These are phyloP conservation scores for Prinia subflava DNA, from an alignment of 2,113 vertebrate genomes.

Conservation along the genomic window DNA sequence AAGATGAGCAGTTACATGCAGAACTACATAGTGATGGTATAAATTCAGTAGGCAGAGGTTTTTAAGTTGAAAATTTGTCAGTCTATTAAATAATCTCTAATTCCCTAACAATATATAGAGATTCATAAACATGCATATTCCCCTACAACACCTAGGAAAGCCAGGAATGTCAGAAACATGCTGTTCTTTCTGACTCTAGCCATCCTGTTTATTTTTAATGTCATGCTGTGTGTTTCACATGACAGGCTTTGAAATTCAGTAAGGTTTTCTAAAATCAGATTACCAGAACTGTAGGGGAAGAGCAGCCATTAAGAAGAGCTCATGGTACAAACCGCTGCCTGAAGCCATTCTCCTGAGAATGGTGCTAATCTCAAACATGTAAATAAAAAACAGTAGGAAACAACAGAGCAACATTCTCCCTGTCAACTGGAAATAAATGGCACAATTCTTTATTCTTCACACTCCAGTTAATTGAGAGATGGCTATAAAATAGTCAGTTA, in stretches of 20 bases:
- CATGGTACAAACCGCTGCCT: background rate
- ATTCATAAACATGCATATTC: background rate
- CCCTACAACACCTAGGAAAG: background rate
- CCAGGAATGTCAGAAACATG: background rate
- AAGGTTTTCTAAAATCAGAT: background rate
- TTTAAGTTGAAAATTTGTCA: background rate
- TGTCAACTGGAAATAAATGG: background rate
- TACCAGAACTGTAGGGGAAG: background rate
- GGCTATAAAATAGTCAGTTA: background rate
- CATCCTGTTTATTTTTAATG: background rate
- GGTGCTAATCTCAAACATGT: background rate
- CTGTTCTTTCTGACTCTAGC: background rate
- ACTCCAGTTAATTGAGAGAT: background rate
- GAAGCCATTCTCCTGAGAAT: background rate
- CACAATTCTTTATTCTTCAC: background rate
- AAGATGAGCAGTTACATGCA: background rate
- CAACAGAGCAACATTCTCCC: background rate
- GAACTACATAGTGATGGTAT: background rate
- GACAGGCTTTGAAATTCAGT: background rate
- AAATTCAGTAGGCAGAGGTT: background rate
- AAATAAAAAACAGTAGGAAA: background rate
- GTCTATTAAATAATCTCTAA: background rate
- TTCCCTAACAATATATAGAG: background rate
- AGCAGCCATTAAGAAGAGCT: background rate
- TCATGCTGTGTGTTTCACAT: background rate